Evolutionary conservation across 1,140 invertebrate genomes (phyloP).

Genomic region (Prorops nasuta): DNA sequence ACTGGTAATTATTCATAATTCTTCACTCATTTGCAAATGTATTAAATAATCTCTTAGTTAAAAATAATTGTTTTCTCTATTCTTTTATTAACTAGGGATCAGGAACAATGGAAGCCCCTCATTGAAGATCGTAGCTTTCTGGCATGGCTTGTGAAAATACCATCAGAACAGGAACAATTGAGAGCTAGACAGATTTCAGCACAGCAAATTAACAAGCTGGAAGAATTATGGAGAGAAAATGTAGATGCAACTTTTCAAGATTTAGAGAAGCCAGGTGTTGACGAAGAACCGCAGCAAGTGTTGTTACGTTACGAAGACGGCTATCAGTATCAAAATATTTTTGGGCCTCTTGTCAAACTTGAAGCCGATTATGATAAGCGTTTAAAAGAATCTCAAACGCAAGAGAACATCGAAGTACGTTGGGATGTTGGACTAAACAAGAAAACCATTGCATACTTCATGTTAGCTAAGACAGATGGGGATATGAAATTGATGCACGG

Average conservation of each 20-base stretch:
- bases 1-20: conserved; percentile 66
- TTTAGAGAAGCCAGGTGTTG: conserved; percentile 94
- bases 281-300: conserved; percentile 96
- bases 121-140: conserved; percentile 95
- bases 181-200: conserved; percentile 93
- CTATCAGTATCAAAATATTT: conserved; percentile 98
- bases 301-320: conserved; percentile 94
- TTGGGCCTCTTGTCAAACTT: conserved; percentile 93
- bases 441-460: conserved; percentile 96
- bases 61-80: conserved; percentile 6
- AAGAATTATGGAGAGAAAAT: conserved; percentile 99
- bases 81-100: conserved; percentile 67
- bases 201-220: conserved; percentile 95
- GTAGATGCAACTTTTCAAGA: conserved; percentile 97
- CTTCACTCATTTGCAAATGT: not conserved
- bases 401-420: conserved; percentile 96
- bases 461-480: conserved; percentile 95
- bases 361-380: conserved; percentile 99
- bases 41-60: not conserved
- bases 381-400: conserved; percentile 96
- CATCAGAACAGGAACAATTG: conserved; percentile 92
- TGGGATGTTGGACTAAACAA: conserved; percentile 99
- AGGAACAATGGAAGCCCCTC: conserved; percentile 98
- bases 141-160: conserved; percentile 95
- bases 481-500: conserved; percentile 99